Evolutionary conservation across 2,113 vertebrate genomes (phyloP).

Genomic region (Tyrannus savana): DNA sequence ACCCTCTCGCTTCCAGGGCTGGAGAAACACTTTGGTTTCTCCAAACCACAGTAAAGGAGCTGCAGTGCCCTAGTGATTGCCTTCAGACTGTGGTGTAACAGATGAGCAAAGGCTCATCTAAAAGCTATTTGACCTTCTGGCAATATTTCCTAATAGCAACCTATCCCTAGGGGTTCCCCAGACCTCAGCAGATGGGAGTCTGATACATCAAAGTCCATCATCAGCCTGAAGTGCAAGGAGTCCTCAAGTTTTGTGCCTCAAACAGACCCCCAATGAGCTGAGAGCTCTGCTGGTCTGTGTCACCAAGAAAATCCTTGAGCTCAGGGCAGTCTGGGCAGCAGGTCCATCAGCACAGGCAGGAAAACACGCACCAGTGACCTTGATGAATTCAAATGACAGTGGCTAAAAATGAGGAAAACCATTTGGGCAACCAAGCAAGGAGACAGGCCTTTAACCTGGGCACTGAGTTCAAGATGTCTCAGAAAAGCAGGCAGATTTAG

Average conservation of each 20-base stretch:
- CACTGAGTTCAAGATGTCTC: not conserved
- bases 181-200: not conserved
- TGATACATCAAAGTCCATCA: not conserved
- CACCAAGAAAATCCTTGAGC: constrained; percentile 22
- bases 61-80: not conserved
- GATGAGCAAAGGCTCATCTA: not conserved
- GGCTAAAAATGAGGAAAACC: not conserved
- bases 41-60: not conserved
- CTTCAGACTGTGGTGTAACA: not conserved
- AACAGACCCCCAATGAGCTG: not conserved
- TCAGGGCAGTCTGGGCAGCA: not conserved
- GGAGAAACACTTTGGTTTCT: not conserved
- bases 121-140: not conserved
- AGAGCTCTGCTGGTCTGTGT: not conserved
- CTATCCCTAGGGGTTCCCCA: not conserved
- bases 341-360: not conserved
- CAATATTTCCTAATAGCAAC: not conserved
- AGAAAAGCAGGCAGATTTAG: not conserved
- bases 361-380: not conserved
- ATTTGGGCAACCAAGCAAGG: not conserved
- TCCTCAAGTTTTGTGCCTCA: constrained; percentile 7
- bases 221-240: not conserved
- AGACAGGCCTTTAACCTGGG: not conserved
- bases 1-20: not conserved
- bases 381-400: not conserved